Evolutionary conservation across 2,888 invertebrate genomes (phyloP), one percentile per base, ranked within the genome.

Genomic region (Galerucella nymphaeae): DNA sequence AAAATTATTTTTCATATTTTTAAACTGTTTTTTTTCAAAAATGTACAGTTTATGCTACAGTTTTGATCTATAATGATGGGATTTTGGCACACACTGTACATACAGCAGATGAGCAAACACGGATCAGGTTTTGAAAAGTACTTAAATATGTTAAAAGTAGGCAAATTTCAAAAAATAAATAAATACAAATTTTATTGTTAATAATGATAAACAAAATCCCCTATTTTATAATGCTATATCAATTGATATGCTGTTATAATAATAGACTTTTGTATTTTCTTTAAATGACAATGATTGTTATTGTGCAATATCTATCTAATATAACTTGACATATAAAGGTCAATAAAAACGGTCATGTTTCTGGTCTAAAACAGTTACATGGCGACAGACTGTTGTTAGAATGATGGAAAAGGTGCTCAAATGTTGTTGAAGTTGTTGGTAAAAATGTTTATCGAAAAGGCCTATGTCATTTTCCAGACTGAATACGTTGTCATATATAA

Each of bases 391-490:
- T 75, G 73, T 74, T 64, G 45, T 72, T 61, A 45, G 30, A 38
- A 73, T 41, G 68, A 67, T 42, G 59, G 50, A 71, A 72, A 68
- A 42, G 66, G 70, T 72, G 77, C 75, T 77, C 75, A 77, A 77
- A 73, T 74, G 77, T 77, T 77, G 73, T 73, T 75, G 75, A 57
- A 30, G 30, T 62, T 62, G 61, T 61, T 73, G 68, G 64, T 74
- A 71, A 75, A 66, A 71, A 64, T 53, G 63, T 74, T 59, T 62
- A 65, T 66, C 63, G 70, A 70, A 68, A 71, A 70, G 71, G 72
- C 72, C 68, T 75, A 73, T 71, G 62, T 70, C 64, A 71, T 45
- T 70, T 50, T 41, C 61, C 71, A 75, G 77, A 74, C 77, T 77
- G 77, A 77, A 70, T 48, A n/a, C n/a, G 75, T 68, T 67, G 70